phyloP scores from a whole-genome alignment of 2,888 invertebrate species.

The Drosophila histrio region DNA sequence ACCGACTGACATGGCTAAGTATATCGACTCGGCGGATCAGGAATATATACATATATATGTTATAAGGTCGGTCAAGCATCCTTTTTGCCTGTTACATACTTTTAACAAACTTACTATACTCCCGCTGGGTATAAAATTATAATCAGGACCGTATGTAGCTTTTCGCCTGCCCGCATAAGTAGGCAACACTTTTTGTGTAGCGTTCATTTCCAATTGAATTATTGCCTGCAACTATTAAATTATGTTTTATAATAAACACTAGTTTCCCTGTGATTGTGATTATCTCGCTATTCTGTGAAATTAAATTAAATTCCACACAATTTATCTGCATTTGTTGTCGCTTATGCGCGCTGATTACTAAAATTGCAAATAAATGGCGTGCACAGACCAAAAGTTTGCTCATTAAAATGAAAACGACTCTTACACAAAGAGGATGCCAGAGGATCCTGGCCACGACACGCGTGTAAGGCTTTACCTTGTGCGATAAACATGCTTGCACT shows the following conservation, averaged over 20 bases:
- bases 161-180: background rate
- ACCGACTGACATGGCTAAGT: too few species aligned
- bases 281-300: slow-evolving; percentile 28
- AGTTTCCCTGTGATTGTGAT: slow-evolving; percentile 17
- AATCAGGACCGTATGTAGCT: too few species aligned
- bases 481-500: slow-evolving; percentile 26
- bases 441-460: slow-evolving; percentile 22
- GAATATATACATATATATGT: too few species aligned
- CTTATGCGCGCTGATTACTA: slow-evolving; percentile 48
- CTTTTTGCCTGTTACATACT: too few species aligned
- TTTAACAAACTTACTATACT: too few species aligned
- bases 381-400: slow-evolving; percentile 63
- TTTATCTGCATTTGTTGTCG: slow-evolving; percentile 40
- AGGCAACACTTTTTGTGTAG: background rate
- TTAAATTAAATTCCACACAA: slow-evolving; percentile 38
- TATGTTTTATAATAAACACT: slow-evolving; percentile 1
- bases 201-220: background rate
- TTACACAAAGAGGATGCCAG: slow-evolving; percentile 17
- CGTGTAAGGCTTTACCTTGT: slow-evolving; percentile 17
- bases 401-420: slow-evolving; percentile 61
- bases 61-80: too few species aligned
- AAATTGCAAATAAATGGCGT: slow-evolving; percentile 65
- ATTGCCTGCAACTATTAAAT: background rate
- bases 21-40: too few species aligned
- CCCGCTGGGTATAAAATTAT: too few species aligned